A percentile compares a stretch with the other conserved stretches of the same genome.
These are phyloP conservation scores for Spinus olivaceus DNA, from an alignment of 2,797 vertebrate genomes.

Conservation along the genomic window DNA sequence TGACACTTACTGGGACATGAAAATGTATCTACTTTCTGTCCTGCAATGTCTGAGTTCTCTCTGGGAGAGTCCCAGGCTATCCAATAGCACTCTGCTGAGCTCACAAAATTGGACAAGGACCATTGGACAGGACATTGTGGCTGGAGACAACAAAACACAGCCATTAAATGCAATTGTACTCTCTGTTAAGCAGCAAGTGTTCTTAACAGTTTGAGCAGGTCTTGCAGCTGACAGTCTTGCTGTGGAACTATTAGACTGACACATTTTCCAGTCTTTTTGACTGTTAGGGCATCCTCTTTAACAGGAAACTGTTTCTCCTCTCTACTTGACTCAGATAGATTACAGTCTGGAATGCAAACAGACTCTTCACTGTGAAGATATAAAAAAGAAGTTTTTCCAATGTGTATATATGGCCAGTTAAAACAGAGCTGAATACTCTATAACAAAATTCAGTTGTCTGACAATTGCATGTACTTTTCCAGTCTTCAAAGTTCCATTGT, in stretches of 20 bases:
- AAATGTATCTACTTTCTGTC: not conserved
- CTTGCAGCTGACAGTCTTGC: slow-evolving; percentile 50
- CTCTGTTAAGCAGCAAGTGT: slow-evolving; percentile 29
- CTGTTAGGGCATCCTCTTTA: slow-evolving; percentile 51
- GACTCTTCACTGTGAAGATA: slow-evolving; percentile 56
- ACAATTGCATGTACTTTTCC: slow-evolving; percentile 13
- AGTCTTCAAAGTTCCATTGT: not conserved
- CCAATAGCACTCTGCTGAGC: not conserved
- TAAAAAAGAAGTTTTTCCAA: slow-evolving; percentile 35
- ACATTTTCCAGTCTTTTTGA: slow-evolving; percentile 56
- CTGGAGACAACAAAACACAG: slow-evolving; percentile 54
- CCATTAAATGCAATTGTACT: slow-evolving; percentile 37
- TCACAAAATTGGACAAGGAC: not conserved
- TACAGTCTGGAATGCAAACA: slow-evolving; percentile 61
- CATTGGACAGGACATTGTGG: slow-evolving; percentile 19
- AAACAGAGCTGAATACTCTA: slow-evolving; percentile 14
- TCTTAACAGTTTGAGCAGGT: slow-evolving; percentile 61
- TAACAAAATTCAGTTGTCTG: not conserved
- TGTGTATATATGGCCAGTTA: not conserved
- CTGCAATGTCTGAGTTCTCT: not conserved
- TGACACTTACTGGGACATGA: not conserved
- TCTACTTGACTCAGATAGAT: slow-evolving; percentile 61
- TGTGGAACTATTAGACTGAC: slow-evolving; percentile 45
- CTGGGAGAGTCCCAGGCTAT: not conserved
- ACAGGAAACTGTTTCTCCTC: slow-evolving; percentile 51